Evolutionary conservation across 2,888 invertebrate genomes (phyloP), one percentile per base, ranked within the genome.

Genomic region (Cheilosia grossa): DNA sequence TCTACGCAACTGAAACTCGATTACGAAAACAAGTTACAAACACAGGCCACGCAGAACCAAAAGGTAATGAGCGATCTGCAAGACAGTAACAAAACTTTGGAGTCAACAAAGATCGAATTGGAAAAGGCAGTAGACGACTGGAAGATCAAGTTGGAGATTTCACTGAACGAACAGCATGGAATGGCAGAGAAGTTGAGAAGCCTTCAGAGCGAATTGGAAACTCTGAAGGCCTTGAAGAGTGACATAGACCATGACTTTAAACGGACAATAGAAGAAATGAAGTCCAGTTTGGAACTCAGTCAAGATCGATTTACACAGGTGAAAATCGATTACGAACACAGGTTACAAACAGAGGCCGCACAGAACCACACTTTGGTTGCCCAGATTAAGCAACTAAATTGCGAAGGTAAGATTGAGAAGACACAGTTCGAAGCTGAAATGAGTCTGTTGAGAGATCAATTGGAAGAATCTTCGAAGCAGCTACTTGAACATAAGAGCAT

Each of bases 121-220:
- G 64, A 74, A 42, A 74, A 49, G 27, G 15, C 17, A 21, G 6
- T 79, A 2, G 5, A 2, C 9, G 66, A 81, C 42, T 47, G 53
- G 13, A 69, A 81, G 13, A 69, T 19, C 5, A 73, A 79, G 9
- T 49, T 75, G 17, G 59, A 82, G 27, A 58, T n/a, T 3, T 40
- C 64, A 10, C 9, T 59, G 0, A 74, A 74, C 10, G 61, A 79
- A 30, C 74, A 44, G 15, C 10, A n/a, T 6, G 53, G 54, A 19
- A 24, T 63, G 78, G 7, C 56, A 87, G 42, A 70, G n/a, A 17
- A 54, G 58, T 19, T 58, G 78, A 17, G 53, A 85, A 53, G 51
- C 56, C 19, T 66, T 66, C 10, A 37, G 69, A 24, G 40, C 40
- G 42, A 75, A 44, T 19, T 77, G 4, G 44, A 61, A 17, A 21